phyloP scores from a whole-genome alignment of 2,797 vertebrate genomes.

The Gadopsis marmoratus region DNA sequence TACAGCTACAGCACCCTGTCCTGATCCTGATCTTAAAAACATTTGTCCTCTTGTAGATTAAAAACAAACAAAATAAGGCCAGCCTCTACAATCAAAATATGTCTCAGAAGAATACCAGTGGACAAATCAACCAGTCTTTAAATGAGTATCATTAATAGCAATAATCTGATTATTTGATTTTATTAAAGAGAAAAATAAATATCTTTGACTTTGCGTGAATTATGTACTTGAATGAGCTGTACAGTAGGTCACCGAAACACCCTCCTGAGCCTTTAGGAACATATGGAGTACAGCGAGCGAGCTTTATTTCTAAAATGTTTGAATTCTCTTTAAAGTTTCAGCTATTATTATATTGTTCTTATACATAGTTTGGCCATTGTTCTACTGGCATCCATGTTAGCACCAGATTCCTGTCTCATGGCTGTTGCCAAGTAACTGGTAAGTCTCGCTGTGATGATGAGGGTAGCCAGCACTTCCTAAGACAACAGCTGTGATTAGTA shows the following conservation, averaged over 20 bases:
- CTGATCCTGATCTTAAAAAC: neutral
- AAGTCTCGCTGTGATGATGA: constrained; percentile 9
- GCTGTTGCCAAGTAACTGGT: constrained; percentile 9
- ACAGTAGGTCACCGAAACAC: constrained; percentile 28
- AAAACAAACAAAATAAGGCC: neutral
- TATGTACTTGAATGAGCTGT: constrained; percentile 20
- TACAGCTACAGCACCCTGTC: neutral
- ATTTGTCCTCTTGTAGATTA: neutral
- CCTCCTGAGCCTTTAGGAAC: constrained; percentile 23
- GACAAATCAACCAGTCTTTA: neutral
- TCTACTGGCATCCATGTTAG: constrained; percentile 46
- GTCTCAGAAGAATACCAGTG: neutral
- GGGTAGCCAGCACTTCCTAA: constrained; percentile 20
- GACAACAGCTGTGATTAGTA: constrained; percentile 38
- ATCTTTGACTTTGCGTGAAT: constrained; percentile 20
- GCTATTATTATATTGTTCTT: constrained; percentile 15
- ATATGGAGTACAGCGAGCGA: constrained; percentile 10
- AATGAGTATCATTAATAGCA: neutral
- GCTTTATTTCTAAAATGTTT: constrained; percentile 18
- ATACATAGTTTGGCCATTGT: constrained; percentile 20
- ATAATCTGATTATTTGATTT: constrained; percentile 4
- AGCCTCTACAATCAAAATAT: constrained; percentile 13
- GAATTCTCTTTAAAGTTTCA: constrained; percentile 27
- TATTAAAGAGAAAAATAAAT: constrained; percentile 44
- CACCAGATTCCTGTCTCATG: constrained; percentile 45